These are phyloP conservation scores for Drosophila kokeensis DNA, from an alignment of 2,888 invertebrate genomes.

Conservation along the genomic window DNA sequence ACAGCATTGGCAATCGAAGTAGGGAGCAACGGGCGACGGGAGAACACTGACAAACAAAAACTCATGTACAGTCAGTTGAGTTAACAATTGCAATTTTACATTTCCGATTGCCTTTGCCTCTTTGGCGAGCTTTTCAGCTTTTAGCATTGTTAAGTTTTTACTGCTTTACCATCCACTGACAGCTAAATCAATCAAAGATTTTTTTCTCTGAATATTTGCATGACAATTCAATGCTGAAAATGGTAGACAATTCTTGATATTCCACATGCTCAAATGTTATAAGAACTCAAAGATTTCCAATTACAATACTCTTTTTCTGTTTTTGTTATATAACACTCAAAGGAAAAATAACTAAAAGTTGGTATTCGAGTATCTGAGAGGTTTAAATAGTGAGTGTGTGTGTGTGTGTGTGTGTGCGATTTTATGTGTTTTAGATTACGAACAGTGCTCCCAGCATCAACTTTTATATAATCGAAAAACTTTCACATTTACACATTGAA, in stretches of 20 bases:
- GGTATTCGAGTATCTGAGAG: slow-evolving; percentile 6
- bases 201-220: slow-evolving; percentile 10
- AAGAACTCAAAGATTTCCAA: slow-evolving; percentile 71
- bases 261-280: slow-evolving; percentile 37
- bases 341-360: slow-evolving; percentile 64
- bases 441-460: slow-evolving; percentile 40
- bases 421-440: slow-evolving; percentile 13
- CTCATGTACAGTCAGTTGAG: slow-evolving; percentile 60
- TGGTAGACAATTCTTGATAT: slow-evolving; percentile 1
- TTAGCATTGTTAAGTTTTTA: slow-evolving; percentile 50
- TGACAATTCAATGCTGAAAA: slow-evolving; percentile 18
- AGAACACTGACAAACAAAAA: slow-evolving; percentile 20
- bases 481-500: slow-evolving; percentile 61
- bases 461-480: slow-evolving; percentile 76
- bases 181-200: slow-evolving; percentile 76
- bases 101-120: slow-evolving; percentile 29
- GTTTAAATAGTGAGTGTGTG: slow-evolving; percentile 5
- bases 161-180: slow-evolving; percentile 59
- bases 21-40: not conserved
- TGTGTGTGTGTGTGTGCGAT: slow-evolving; percentile 2
- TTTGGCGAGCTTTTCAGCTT: slow-evolving; percentile 34
- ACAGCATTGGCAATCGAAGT: slow-evolving; percentile 3
- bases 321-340: slow-evolving; percentile 48
- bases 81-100: slow-evolving; percentile 75
- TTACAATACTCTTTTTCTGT: slow-evolving; percentile 59